Conservation (phyloP, 2,888 invertebrate species). For the Drosophila suboccidentalis region DNA sequence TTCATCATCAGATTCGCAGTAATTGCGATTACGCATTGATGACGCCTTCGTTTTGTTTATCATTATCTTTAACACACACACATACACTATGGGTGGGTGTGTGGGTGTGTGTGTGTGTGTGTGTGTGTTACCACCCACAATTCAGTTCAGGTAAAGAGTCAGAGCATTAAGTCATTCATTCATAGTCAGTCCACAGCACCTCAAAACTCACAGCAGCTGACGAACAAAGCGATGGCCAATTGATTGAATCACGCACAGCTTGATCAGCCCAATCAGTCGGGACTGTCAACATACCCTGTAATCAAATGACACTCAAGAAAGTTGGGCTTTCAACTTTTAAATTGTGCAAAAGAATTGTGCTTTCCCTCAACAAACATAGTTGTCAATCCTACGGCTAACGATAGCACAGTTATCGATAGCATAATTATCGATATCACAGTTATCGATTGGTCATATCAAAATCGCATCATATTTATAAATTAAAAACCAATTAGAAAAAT, state of each 20-base stretch:
- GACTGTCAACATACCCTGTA: background rate
- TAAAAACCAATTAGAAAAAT: background rate
- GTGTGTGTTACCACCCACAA: conserved; percentile 15
- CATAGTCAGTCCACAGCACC: too few species aligned
- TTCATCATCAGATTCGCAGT: background rate
- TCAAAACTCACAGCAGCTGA: too few species aligned
- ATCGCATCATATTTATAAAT: background rate
- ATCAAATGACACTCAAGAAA: background rate
- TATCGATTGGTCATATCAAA: background rate
- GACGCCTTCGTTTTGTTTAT: conserved; percentile 54
- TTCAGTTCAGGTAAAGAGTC: background rate
- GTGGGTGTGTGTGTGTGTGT: background rate
- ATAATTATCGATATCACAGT: background rate
- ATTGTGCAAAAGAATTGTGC: too few species aligned
- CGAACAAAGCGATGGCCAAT: background rate
- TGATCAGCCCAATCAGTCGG: background rate
- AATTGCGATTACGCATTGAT: conserved; percentile 43
- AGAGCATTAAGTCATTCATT: background rate
- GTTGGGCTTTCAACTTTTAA: too few species aligned
- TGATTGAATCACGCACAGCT: conserved; percentile 6
- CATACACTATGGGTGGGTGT: background rate
- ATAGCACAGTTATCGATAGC: background rate
- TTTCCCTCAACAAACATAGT: too few species aligned
- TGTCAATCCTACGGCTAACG: too few species aligned
- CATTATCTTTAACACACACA: conserved; percentile 21